phyloP scores from a whole-genome alignment of 1,140 invertebrate species.

The Drosophila malerkotliana region DNA sequence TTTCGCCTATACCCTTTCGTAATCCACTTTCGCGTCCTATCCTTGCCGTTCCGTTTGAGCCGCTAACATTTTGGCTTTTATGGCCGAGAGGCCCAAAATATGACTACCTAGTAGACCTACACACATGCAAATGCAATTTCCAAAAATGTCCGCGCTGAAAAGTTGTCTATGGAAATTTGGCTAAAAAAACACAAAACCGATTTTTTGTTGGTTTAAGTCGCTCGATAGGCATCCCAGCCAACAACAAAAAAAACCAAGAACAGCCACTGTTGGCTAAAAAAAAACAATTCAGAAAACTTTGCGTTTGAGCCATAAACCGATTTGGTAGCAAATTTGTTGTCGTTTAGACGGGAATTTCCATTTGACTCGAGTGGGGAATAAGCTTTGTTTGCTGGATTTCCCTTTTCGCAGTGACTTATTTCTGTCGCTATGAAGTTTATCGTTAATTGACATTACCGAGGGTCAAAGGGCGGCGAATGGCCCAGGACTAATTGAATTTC shows the following conservation, averaged over 20 bases:
- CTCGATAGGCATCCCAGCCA: constrained; percentile 11
- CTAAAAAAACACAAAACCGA: constrained; percentile 9
- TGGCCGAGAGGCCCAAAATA: constrained; percentile 37
- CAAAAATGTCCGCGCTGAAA: constrained; percentile 41
- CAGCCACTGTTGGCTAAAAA: not conserved
- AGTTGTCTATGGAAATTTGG: constrained; percentile 33
- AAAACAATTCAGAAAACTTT: constrained; percentile 22
- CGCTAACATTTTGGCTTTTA: constrained; percentile 56
- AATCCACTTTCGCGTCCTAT: constrained; percentile 49
- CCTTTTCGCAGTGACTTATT: constrained; percentile 1
- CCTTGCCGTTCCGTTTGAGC: constrained; percentile 46
- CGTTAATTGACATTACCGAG: constrained; percentile 41
- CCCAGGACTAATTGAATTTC: constrained; percentile 56
- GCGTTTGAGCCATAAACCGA: constrained; percentile 44
- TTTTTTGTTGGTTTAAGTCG: constrained; percentile 36
- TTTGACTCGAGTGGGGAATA: constrained; percentile 3
- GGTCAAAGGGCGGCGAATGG: constrained; percentile 13
- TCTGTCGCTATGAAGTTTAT: constrained; percentile 22
- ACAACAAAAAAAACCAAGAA: not conserved
- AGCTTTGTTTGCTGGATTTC: not conserved
- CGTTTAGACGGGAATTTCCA: constrained; percentile 41
- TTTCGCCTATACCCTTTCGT: constrained; percentile 17
- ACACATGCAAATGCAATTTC: constrained; percentile 45
- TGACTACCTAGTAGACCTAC: constrained; percentile 16
- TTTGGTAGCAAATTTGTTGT: constrained; percentile 57